These are phyloP conservation scores for Sinocyclocheilus grahami DNA, from an alignment of 2,113 vertebrate genomes.

Conservation along the genomic window DNA sequence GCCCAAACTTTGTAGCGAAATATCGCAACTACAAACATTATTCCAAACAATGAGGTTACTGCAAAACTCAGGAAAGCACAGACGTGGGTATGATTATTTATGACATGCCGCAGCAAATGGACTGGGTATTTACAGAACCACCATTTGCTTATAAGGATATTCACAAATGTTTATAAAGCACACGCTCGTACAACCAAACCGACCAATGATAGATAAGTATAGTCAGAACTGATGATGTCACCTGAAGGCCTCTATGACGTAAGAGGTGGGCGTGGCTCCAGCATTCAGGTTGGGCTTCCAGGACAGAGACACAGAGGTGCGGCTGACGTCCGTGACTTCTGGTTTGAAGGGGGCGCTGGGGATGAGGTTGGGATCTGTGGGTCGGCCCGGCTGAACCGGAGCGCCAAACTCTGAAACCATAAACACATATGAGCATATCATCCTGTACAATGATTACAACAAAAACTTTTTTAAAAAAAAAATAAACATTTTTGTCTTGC, in stretches of 20 bases:
- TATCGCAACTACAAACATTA: neutral
- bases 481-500: too few relatives aligned
- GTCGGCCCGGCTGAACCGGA: constrained; percentile 90
- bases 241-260: constrained; percentile 99
- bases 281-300: constrained; percentile 95
- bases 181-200: neutral
- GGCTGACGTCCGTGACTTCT: constrained; percentile 91
- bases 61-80: neutral
- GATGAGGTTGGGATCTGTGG: constrained; percentile 96
- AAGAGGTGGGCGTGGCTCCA: constrained; percentile 97
- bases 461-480: too few relatives aligned
- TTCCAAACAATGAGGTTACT: constrained; percentile 15
- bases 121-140: constrained; percentile 4
- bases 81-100: constrained; percentile 11
- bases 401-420: constrained; percentile 86
- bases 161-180: neutral
- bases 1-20: constrained; percentile 6
- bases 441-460: neutral
- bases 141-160: neutral
- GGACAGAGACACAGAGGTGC: constrained; percentile 87
- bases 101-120: neutral
- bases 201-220: neutral
- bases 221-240: constrained; percentile 59
- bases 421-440: constrained; percentile 27
- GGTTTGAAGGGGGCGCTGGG: constrained; percentile 95